Evolutionary conservation across 1,140 invertebrate species (phyloP).

Genomic region (Drosophila trapezifrons): DNA sequence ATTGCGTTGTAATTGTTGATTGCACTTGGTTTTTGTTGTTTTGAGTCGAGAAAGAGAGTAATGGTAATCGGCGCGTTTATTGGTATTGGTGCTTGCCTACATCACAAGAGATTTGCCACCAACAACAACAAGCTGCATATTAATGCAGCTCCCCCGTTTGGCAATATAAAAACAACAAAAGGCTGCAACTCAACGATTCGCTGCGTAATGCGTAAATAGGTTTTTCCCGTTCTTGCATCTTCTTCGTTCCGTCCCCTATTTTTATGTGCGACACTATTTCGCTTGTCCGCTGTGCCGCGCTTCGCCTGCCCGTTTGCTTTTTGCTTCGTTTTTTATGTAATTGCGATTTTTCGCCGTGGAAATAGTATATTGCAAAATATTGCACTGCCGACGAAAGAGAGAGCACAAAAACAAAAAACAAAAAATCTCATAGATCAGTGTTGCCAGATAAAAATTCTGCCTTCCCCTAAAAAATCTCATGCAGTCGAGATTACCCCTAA

Average conservation of each 20-base stretch:
- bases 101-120: conserved; percentile 24
- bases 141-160: conserved; percentile 46
- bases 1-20: conserved; percentile 57
- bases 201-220: conserved; percentile 70
- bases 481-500: too few species aligned
- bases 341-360: conserved; percentile 30
- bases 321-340: conserved; percentile 37
- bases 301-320: conserved; percentile 28
- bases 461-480: too few species aligned
- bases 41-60: conserved; percentile 19
- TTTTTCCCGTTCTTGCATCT: conserved; percentile 69
- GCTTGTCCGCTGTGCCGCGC: conserved; percentile 19
- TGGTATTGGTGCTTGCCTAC: conserved; percentile 32
- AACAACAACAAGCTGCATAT: conserved; percentile 17
- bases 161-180: conserved; percentile 56
- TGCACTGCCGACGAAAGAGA: conserved; percentile 32
- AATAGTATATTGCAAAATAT: conserved; percentile 41
- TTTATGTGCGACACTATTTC: conserved; percentile 13
- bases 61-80: conserved; percentile 35
- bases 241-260: conserved; percentile 30
- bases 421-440: background rate
- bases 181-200: conserved; percentile 36
- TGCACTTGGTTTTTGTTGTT: conserved; percentile 44
- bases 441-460: too few species aligned
- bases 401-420: conserved; percentile 32